Evolutionary conservation across 2,888 invertebrate genomes (phyloP).

Genomic region (Cosmia trapezina): DNA sequence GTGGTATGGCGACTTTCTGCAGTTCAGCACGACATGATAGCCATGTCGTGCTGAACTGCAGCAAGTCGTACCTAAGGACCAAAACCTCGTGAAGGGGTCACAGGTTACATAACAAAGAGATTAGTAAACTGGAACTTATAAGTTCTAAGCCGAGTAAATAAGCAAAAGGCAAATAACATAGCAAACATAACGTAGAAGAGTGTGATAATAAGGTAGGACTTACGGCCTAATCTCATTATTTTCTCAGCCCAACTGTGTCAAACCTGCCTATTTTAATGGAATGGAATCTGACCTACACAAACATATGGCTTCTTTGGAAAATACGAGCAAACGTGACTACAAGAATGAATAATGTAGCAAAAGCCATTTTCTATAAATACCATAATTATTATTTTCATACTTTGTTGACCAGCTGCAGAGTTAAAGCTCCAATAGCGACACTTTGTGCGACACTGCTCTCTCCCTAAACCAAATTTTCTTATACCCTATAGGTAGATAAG

Average conservation of each 20-base stretch:
- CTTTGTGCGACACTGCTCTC: neutral
- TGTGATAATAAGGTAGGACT: too few relatives aligned
- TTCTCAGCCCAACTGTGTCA: neutral
- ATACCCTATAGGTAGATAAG: neutral
- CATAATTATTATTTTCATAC: constrained; percentile 5
- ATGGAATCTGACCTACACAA: neutral
- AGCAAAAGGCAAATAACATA: too few relatives aligned
- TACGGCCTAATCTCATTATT: neutral
- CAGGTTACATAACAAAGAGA: too few relatives aligned
- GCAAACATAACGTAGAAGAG: too few relatives aligned
- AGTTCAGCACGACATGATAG: too few relatives aligned
- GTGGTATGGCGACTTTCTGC: too few relatives aligned
- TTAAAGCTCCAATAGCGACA: neutral
- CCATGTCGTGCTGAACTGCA: too few relatives aligned
- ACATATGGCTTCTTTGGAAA: neutral
- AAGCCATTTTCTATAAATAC: neutral
- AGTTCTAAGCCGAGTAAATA: too few relatives aligned
- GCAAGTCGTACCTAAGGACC: too few relatives aligned
- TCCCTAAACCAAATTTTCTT: neutral
- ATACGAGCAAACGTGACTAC: neutral
- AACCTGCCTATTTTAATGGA: neutral
- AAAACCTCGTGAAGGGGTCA: too few relatives aligned
- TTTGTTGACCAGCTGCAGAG: neutral
- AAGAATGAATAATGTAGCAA: neutral
- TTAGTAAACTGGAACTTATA: neutral